Conservation (phyloP, 2,113 vertebrate species). For the Sinocyclocheilus rhinocerous region DNA sequence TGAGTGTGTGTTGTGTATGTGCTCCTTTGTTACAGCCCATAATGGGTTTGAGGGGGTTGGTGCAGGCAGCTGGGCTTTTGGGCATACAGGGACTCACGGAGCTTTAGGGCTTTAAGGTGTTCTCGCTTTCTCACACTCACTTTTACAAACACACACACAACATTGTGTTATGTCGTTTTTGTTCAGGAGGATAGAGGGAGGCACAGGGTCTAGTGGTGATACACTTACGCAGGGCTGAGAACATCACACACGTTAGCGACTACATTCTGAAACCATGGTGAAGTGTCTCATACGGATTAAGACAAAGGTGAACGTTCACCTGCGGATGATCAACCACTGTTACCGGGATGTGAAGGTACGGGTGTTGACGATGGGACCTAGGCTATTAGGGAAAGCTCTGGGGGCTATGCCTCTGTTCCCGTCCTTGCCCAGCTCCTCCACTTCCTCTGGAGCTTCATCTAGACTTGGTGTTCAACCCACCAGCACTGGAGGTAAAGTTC, state of each 20-base stretch:
- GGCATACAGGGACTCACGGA: not conserved
- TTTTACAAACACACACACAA: not conserved
- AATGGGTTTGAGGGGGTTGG: conserved; percentile 20
- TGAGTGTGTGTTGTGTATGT: conserved; percentile 42
- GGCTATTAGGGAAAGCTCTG: conserved; percentile 79
- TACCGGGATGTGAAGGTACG: conserved; percentile 84
- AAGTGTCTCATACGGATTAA: conserved; percentile 89
- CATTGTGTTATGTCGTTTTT: not conserved
- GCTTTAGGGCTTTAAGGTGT: conserved; percentile 15
- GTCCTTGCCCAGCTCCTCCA: conserved; percentile 53
- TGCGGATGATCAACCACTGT: conserved; percentile 92
- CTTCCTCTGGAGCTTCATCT: conserved; percentile 50
- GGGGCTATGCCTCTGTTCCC: conserved; percentile 75
- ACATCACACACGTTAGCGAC: not conserved
- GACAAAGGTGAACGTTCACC: conserved; percentile 88
- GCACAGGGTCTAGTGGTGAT: not conserved
- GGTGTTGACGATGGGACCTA: conserved; percentile 85
- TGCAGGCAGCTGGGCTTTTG: not conserved
- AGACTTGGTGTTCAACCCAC: conserved; percentile 52
- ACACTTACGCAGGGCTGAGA: not conserved
- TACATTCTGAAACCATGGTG: conserved; percentile 78
- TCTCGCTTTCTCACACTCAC: conserved; percentile 15
- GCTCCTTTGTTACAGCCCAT: conserved; percentile 46
- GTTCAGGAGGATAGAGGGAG: conserved; percentile 2
- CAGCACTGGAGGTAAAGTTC: conserved; percentile 49